Evolutionary conservation across 2,797 vertebrate species (phyloP), one percentile per base, ranked within the genome.

Genomic region (Acrocephalus scirpaceus): DNA sequence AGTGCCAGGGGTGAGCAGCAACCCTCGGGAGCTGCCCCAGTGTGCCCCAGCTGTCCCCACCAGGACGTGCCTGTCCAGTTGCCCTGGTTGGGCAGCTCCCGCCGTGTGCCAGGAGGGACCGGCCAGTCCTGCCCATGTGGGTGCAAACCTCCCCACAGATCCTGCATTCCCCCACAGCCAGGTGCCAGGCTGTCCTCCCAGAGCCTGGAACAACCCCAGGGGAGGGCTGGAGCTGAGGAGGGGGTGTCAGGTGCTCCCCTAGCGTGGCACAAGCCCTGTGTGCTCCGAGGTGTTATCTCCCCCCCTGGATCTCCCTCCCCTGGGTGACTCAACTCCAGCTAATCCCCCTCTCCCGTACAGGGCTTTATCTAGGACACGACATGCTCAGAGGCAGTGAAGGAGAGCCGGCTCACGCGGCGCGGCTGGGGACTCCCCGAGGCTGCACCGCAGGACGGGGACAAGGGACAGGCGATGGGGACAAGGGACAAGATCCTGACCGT

Each of bases 311-410:
- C 82, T 60, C 81, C 85, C 75, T 92, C 50, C 72, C 81, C 69
- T 74, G 92, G 27, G 84, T 91, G 93, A 96, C 86, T 96, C 90
- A 94, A 96, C 74, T 89, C 93, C 86, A 74, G 91, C 81, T 96
- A 96, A 96, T 97, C 93, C 92, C 88, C 86, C 69, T 85, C 16
- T 23, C 86, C 44, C 11, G 5, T 62, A 29, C 54, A 7, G 84
- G 90, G 92, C 72, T 96, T 89, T 97, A 96, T 96, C 91, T 96
- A 96, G 96, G 96, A 96, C 92, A 89, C 75, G 50, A 74, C 64
- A 3, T 78, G 91, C 91, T 95, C 74, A 70, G 91, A 93, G 89
- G 84, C 36, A 3, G 40, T 2, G 67, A 69, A 93, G 94, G 74
- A 92, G 95, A 93, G 94, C 87, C 73, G 94, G 86, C 94, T 96